Evolutionary conservation across 2,888 invertebrate species (phyloP), one percentile per base, ranked within the genome.

Genomic region (Toxonevra muliebris): DNA sequence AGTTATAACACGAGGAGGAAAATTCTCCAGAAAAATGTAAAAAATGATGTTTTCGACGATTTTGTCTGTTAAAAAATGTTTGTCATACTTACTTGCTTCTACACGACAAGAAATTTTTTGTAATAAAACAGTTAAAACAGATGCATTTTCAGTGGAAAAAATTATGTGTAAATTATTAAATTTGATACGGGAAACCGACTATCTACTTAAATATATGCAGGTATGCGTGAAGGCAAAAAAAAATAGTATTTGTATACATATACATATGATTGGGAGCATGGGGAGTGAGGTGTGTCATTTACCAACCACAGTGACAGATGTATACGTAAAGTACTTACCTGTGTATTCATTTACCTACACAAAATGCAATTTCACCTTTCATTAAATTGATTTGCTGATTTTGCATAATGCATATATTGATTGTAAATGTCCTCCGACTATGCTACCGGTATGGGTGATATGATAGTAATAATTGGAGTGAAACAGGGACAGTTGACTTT

Each of bases 331-430:
- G 12, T 11, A 13, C 45, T 10, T 13, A 12, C 45, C 13, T 45
- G 45, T 13, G 11, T 45, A 45, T 45, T 45, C 45, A 48, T 48
- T 48, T 48, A 48, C 48, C 48, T 10, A 48, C 48, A 15, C 65
- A 15, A 72, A 73, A 75, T 75, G 71, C 69, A 71, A 73, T 75
- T 75, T 65, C 69, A 71, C 71, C 72, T 72, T 70, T 68, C 69
- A 71, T 71, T 69, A 70, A 69, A 68, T 60, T 60, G 55, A 63
- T 58, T 71, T 65, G 54, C 52, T 54, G 65, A 68, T 68, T 57
- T 50, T 66, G 66, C 69, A 67, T 61, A 63, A 68, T 68, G 54
- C 50, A 65, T 11, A 11, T 60, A 54, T 55, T 60, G 54, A 43
- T 55, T 66, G 61, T 54, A 45, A 12, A 30, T 20, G 17, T 42